Base-by-base conservation (phyloP, 23 tunicate genomes). In the Aplidium turbinatum region DNA sequence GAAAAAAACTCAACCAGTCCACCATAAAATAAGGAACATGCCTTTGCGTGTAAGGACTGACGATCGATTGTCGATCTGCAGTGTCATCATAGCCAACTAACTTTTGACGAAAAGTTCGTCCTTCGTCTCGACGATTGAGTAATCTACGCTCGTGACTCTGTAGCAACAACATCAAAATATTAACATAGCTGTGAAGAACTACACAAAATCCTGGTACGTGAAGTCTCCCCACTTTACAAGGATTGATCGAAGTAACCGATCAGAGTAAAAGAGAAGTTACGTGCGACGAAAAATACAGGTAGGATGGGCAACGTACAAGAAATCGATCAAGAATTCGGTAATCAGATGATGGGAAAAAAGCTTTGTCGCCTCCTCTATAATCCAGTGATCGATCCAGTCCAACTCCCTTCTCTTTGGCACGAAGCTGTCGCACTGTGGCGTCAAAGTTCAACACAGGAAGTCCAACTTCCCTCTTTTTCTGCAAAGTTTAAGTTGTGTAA, bases 41-140 rank as follows among this genome's bases (percentile, higher is more conserved):
- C 94, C 94, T 73, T 57, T 76, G 87, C 28, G 96, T 88, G 52
- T 88, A 81, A 13, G 96, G 96, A 46, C 96, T 88, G 63, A 81
- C 74, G 35, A 88, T 68, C 3, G 70, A 35, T 23, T 40, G 47
- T 3, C 45, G 73, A 2, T 50, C 20, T 5, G 47, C 18, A 13
- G 26, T 58, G 2, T 86, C 75, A 19, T 81, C 83, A 35, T 54
- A 38, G 7, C 96, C 96, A 26, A 88, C 57, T 46, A 88, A 40
- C 54, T 81, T 88, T 38, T 88, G 96, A 16, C 75, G 80, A 47
- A 88, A 88, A 1, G 87, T 74, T 45, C 75, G 24, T 18, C 26
- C n/a, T 36, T 13, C 27, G 2, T 38, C 72, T n/a, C n/a, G n/a
- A n/a, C n/a, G n/a, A n/a, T n/a, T n/a, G n/a, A n/a, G n/a, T n/a